Base-by-base conservation (phyloP, 1,140 invertebrate genomes). In the Himalopsyche phryganea region DNA sequence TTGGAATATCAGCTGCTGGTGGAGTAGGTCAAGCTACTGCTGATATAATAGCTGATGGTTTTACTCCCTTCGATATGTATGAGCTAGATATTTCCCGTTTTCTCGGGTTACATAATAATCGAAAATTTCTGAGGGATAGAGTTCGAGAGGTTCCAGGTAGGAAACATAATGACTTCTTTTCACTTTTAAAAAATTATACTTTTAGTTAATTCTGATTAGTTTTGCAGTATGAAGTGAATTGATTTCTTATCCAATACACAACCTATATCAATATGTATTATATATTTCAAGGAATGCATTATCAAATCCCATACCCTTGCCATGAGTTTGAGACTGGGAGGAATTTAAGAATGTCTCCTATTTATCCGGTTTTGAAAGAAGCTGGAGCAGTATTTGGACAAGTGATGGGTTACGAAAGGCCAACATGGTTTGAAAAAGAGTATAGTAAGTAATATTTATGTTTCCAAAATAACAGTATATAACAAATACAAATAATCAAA, bases 371-470 rank as follows among this genome's bases (percentile, higher is more conserved):
- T 58, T 74, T 98, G 1, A 83, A 89, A 69, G 88, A 92, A 69
- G 90, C 89, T 32, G 96, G 96, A 0, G 97, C 94, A n/a, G 88
- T 96, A 9, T 99, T 98, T 78, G 93, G 93, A 6, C 95, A 98
- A 75, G 93, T 94, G 19, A 98, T 98, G 94, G 96, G 96, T 1
- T 99, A 98, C 72, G 97, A 99, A 73, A 79, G 96, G 63, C 92
- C 96, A 0, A 85, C 91, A 33, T 98, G 92, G 85, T 99, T 98
- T 76, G 85, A 91, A 57, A 68, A 80, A 47, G 74, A 76, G 45
- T 65, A 79, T 40, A 83, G 85, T 85, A 69, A 70, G 69, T 61
- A 46, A 7, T 46, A 1, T 11, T 44, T 11, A 13, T 9, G 19
- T 44, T 17, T 44, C 19, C 9, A 44, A 4, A 15, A 13, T 44